Percentiles rank a stretch among this genome's conserved stretches.
Conservation (phyloP, 1,140 invertebrate species). For the Aphidius ervi region DNA sequence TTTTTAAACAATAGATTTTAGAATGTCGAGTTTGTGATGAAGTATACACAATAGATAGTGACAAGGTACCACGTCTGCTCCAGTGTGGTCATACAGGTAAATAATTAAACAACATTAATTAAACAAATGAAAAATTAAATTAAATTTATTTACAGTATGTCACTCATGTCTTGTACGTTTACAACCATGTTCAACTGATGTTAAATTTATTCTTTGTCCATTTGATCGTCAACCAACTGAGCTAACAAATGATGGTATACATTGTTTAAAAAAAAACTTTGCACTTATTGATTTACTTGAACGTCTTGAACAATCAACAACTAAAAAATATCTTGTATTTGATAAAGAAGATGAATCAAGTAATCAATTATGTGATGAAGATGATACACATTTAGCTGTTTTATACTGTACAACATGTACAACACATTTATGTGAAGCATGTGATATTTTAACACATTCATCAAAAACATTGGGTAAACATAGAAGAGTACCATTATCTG, state of each 20-base stretch:
- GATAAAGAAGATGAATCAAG: constrained; percentile 53
- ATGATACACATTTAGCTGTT: constrained; percentile 58
- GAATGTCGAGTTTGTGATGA: constrained; percentile 65
- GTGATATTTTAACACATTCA: constrained; percentile 57
- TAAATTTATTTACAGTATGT: constrained; percentile 47
- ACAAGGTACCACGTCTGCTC: constrained; percentile 59
- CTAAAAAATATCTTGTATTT: constrained; percentile 48
- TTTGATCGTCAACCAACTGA: constrained; percentile 63
- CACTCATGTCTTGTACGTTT: constrained; percentile 59
- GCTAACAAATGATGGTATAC: constrained; percentile 54
- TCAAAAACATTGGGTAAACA: constrained; percentile 59
- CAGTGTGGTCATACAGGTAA: constrained; percentile 57
- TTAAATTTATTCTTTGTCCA: constrained; percentile 56
- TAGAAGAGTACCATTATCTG: constrained; percentile 58
- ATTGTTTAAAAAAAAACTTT: constrained; percentile 65
- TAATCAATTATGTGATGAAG: constrained; percentile 58
- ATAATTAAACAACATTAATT: too few species aligned
- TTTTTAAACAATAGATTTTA: constrained; percentile 43
- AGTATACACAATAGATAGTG: constrained; percentile 59
- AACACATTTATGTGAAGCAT: constrained; percentile 59
- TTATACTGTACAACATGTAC: constrained; percentile 60
- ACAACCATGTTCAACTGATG: constrained; percentile 38
- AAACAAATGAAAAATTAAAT: too few species aligned
- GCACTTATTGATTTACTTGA: constrained; percentile 60
- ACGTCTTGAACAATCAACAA: constrained; percentile 49